Percentiles rank a stretch among this genome's conserved stretches.
Conservation (phyloP, 1,140 invertebrate species). For the Hypsibius dujardini region DNA sequence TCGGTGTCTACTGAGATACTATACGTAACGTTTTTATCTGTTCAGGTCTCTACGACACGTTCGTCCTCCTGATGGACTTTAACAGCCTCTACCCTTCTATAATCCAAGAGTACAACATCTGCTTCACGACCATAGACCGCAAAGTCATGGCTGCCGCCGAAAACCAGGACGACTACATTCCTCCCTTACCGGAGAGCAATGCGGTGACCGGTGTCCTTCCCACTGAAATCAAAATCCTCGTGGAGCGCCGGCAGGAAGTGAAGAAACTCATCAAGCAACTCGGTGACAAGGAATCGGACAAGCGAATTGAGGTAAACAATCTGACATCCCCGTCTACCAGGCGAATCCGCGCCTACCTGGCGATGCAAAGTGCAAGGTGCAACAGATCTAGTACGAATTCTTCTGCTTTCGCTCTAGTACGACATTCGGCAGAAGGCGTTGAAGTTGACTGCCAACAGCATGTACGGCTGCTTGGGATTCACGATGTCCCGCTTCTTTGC, state of each 20-base stretch:
- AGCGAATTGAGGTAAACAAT: too few relatives aligned
- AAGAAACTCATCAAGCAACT: conserved; percentile 74
- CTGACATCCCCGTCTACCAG: too few relatives aligned
- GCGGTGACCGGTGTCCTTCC: conserved; percentile 69
- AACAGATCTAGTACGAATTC: too few relatives aligned
- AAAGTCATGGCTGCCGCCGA: background rate
- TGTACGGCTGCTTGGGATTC: conserved; percentile 98
- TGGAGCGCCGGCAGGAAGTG: conserved; percentile 75
- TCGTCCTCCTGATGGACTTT: conserved; percentile 90
- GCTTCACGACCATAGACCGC: conserved; percentile 75
- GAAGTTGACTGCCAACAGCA: conserved; percentile 94
- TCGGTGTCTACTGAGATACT: background rate
- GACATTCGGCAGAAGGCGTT: conserved; percentile 91
- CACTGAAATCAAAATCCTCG: conserved; percentile 79
- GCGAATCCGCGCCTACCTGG: too few relatives aligned
- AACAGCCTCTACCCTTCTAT: conserved; percentile 98
- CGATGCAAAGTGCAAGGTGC: too few relatives aligned
- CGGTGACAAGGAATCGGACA: conserved; percentile 37
- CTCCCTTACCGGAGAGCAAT: conserved; percentile 10
- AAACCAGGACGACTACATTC: background rate
- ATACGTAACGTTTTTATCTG: conserved; percentile 8
- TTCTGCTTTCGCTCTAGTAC: conserved; percentile 43
- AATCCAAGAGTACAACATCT: conserved; percentile 98
- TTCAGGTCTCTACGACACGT: conserved; percentile 75
- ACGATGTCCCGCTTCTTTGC: conserved; percentile 78